Base-by-base conservation (phyloP, 2,797 vertebrate genomes). In the Monodelphis domestica region DNA sequence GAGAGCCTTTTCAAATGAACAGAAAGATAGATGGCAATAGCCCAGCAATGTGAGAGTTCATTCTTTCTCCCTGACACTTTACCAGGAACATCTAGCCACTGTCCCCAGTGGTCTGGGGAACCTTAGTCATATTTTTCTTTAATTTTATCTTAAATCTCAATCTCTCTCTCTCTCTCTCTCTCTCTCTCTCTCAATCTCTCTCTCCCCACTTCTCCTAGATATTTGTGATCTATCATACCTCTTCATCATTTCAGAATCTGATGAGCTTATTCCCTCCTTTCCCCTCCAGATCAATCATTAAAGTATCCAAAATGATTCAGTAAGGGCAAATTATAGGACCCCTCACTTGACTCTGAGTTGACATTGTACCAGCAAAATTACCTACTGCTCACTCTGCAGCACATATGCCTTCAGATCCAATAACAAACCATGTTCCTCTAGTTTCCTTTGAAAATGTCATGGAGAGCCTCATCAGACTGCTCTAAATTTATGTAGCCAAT, bases 381-480 rank as follows among this genome's bases (percentile, higher is more conserved):
- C 54, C 12, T 33, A 53, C 24, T 33, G 29, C 38, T 92, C 54
- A 51, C 28, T 92, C 53, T 56, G 53, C 26, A 91, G 11, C 51
- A 52, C 12, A 84, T 56, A 50, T 88, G n/a, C 54, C 26, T 56
- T 59, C 30, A 24, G 33, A 90, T 1, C 29, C 50, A 90, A 57
- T 84, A 87, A 56, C 12, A 84, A 92, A 87, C 11, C 29, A 29
- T 7, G 28, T 12, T 55, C 53, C 9, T 91, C 84, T 52, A 24
- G 21, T 87, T 92, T 91, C 28, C 21, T 57, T 87, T 30, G 53
- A 93, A 92, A 95, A 96, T 90, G 70, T 57, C 91, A 89, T 54
- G 12, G 30, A 87, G 52, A 55, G 89, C 92, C 87, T 94, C 84
- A 94, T 63, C 50, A 91, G 30, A 90, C 29, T 59, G 24, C 70